phyloP scores from a whole-genome alignment of 2,888 invertebrate species.

The Oasisia sp. region DNA sequence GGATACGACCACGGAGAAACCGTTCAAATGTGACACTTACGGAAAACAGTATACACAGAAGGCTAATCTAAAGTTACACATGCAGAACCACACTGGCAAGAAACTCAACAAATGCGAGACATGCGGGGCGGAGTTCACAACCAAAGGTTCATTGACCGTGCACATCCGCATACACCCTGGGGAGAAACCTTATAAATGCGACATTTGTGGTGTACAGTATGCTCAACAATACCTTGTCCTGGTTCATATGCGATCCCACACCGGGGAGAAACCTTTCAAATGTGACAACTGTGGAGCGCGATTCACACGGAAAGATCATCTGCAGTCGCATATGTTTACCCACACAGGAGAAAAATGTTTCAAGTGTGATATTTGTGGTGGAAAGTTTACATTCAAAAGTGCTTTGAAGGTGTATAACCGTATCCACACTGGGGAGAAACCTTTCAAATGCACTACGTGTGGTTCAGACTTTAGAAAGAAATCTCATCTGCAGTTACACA shows the following conservation, averaged over 20 bases:
- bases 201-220: not conserved
- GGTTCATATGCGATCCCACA: not conserved
- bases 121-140: not conserved
- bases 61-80: constrained; percentile 25
- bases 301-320: too few relatives aligned
- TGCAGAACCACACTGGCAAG: not conserved
- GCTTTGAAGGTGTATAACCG: too few relatives aligned
- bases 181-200: not conserved
- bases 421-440: too few relatives aligned
- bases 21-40: constrained; percentile 13
- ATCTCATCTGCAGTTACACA: too few relatives aligned
- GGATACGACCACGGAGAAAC: not conserved
- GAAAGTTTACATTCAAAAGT: too few relatives aligned
- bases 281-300: too few relatives aligned
- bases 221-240: not conserved
- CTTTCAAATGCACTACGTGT: too few relatives aligned
- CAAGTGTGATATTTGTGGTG: too few relatives aligned
- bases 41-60: not conserved
- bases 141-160: not conserved
- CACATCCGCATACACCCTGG: not conserved
- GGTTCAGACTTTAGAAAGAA: too few relatives aligned
- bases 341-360: too few relatives aligned
- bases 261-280: not conserved
- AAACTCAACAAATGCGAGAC: not conserved
- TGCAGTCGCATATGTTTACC: too few relatives aligned